These are phyloP conservation scores for Lucinisca nassula DNA, from an alignment of 2,888 invertebrate species.

Conservation along the genomic window DNA sequence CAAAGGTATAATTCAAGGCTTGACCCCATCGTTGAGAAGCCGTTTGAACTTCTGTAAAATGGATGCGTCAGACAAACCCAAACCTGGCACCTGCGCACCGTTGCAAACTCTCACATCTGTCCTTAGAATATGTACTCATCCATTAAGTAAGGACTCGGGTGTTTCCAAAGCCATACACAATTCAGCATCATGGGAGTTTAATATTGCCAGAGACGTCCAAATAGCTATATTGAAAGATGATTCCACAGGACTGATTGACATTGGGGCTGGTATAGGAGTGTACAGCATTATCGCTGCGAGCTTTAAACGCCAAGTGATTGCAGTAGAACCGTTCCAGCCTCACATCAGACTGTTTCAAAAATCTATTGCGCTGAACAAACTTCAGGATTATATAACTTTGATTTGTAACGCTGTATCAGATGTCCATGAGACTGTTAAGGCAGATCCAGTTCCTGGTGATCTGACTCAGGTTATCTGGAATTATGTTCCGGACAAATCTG, in stretches of 20 bases:
- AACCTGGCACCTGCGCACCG: constrained; percentile 15
- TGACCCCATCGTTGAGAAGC: too few relatives aligned
- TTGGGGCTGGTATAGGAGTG: constrained; percentile 65
- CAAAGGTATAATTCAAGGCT: too few relatives aligned
- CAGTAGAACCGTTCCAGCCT: constrained; percentile 60
- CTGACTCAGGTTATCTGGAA: background rate
- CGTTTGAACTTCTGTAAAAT: too few relatives aligned
- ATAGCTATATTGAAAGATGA: constrained; percentile 23
- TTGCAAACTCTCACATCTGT: constrained; percentile 17
- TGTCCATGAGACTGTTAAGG: background rate
- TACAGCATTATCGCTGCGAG: constrained; percentile 59
- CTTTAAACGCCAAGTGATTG: constrained; percentile 52
- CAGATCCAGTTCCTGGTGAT: constrained; percentile 12
- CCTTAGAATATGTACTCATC: constrained; percentile 45
- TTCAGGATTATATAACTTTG: constrained; percentile 44
- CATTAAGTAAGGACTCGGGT: constrained; percentile 21
- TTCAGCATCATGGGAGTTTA: constrained; percentile 32
- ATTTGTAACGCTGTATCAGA: constrained; percentile 64
- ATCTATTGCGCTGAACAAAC: constrained; percentile 51
- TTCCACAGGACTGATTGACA: constrained; percentile 50
- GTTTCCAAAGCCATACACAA: constrained; percentile 28
- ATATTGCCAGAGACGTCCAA: constrained; percentile 40
- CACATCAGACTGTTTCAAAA: constrained; percentile 53
- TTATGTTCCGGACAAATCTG: constrained; percentile 10
- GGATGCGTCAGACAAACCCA: too few relatives aligned